Base-by-base conservation (phyloP, 37 sponge, comb jelly and placozoan species). In the Ianthella basta region DNA sequence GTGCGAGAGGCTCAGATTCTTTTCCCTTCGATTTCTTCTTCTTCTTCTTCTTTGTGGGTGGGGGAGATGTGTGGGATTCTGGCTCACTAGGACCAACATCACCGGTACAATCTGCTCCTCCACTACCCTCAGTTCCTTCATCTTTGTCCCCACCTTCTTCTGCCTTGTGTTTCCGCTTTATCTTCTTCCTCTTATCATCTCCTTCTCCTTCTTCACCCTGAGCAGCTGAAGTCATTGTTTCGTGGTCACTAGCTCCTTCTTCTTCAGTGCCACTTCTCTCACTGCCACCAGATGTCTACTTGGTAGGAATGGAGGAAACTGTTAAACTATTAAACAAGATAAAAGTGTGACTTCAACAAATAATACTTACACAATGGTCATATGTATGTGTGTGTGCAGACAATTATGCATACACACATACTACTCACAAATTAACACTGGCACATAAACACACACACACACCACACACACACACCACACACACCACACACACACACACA, bases 121-220 rank as follows among this genome's bases (percentile, higher is more conserved):
- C 12, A 34, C 27, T 36, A 15, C 23, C 36, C 27, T 6, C 36
- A 33, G 23, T n/a, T 13, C 21, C 23, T 23, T 5, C 23, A 8
- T 72, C 57, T 79, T 44, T 14, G 57, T 27, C 34, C 13, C 44
- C 56, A 1, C 15, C 72, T 5, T 64, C 61, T 33, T 38, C 67
- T 35, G 8, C 37, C n/a, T 56, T 37, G 35, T 79, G 56, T 24
- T 89, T 84, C 82, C 80, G 84, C 75, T 88, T 84, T 37, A 57
- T 55, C 88, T 56, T 82, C n/a, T 30, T 16, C 56, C 82, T 57
- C 57, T 38, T 34, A 15, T 18, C 61, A 24, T 30, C 61, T 18
- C 34, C 55, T 21, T n/a, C n/a, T n/a, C n/a, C n/a, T n/a, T n/a
- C n/a, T n/a, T n/a, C n/a, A n/a, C 33, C 44, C 34, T 84, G 75